Base-by-base conservation (phyloP, 2,113 vertebrate genomes). In the Scolopax mira region DNA sequence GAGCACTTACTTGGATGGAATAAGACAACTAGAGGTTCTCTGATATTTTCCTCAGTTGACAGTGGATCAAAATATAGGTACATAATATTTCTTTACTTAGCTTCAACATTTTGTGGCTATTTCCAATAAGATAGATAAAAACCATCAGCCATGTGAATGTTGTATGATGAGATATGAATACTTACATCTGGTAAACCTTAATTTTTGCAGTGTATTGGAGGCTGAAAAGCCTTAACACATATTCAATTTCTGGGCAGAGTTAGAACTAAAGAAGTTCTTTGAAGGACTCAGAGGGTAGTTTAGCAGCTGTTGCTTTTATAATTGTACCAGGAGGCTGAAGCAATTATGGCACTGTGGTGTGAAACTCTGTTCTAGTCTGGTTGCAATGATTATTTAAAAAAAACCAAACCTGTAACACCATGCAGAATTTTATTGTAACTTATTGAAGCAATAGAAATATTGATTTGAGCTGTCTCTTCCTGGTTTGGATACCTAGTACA, bases 261-360 rank as follows among this genome's bases (percentile, higher is more conserved):
- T 37, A n/a, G 35, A 90, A 67, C 22, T 42, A 15, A 41, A 79
- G 23, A 28, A 57, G 8, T 46, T 81, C 17, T 57, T 55, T 75
- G 58, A 60, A 65, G 66, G 44, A 22, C 33, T 95, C 7, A 17
- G 57, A 48, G 42, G 22, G 33, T 39, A 54, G 48, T 55, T 92
- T 33, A 89, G 52, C 83, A 97, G 87, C 79, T 95, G 58, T 64
- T 94, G 42, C 64, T 88, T 78, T 84, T 85, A 27, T 48, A 90
- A 82, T 64, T 91, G 51, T 88, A 67, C 33, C 7, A 80, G 79
- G 67, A 95, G 60, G 60, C 51, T 88, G 52, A 33, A 85, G 60
- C 55, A 75, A 89, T 90, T 91, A 66, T 3, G 39, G 46, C 33
- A 28, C 78, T 80, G 44, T 82, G 79, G n/a, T 10, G 25, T 73